Conservation (phyloP, 35 echinoderm and acorn worm genomes). For the Apostichopus parvimensis region DNA sequence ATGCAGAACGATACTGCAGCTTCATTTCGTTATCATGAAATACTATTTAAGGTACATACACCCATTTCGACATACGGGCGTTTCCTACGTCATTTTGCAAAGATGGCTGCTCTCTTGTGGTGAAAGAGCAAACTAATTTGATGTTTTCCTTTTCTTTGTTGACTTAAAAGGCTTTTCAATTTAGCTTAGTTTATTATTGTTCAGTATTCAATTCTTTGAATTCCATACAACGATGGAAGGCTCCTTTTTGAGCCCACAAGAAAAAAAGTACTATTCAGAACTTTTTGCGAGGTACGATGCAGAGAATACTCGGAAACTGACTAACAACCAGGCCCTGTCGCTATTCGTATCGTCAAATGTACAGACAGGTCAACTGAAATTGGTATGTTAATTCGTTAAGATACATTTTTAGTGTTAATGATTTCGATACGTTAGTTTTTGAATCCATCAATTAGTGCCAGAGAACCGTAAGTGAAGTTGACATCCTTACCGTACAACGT, state of each 20-base stretch:
- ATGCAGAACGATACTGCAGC: too few species aligned
- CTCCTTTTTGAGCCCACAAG: constrained; percentile 33
- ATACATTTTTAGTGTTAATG: too few species aligned
- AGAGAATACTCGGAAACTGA: constrained; percentile 52
- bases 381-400: neutral
- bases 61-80: constrained; percentile 39
- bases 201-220: neutral
- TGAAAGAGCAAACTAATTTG: neutral
- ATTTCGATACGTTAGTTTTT: too few species aligned
- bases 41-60: neutral
- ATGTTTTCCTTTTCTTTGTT: constrained; percentile 1
- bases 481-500: too few species aligned
- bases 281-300: constrained; percentile 54
- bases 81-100: constrained; percentile 43
- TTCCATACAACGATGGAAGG: constrained; percentile 28
- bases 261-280: constrained; percentile 54
- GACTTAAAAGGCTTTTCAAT: neutral
- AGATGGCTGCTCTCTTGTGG: constrained; percentile 40
- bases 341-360: constrained; percentile 35
- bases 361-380: constrained; percentile 12
- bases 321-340: constrained; percentile 24
- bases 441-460: too few species aligned
- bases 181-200: neutral
- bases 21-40: too few species aligned
- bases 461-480: too few species aligned